These are phyloP conservation scores for Amphipyra berbera DNA, from an alignment of 2,888 invertebrate species.

Conservation along the genomic window DNA sequence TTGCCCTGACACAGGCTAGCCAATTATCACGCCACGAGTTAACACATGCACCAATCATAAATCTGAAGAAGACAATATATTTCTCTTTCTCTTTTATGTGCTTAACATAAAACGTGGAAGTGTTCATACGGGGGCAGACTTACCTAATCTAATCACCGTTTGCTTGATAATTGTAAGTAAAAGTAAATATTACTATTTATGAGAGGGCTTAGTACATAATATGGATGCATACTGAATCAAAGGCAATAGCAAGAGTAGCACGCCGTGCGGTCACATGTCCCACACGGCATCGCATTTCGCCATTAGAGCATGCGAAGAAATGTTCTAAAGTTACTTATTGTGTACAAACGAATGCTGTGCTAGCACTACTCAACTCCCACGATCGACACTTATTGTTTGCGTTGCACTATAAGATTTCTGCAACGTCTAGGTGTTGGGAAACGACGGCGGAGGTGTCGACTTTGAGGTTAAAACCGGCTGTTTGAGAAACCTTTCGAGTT, in stretches of 20 bases:
- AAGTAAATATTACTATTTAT: background rate
- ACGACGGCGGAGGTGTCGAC: constrained; percentile 74
- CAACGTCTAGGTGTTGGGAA: constrained; percentile 84
- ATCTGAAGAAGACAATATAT: background rate
- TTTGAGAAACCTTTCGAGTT: constrained; percentile 84
- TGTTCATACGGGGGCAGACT: background rate
- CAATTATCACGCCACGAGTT: constrained; percentile 61
- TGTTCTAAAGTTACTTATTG: constrained; percentile 78
- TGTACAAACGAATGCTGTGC: constrained; percentile 71
- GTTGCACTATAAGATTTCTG: constrained; percentile 86
- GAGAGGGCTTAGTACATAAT: background rate
- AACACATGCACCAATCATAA: constrained; percentile 50
- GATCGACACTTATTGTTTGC: constrained; percentile 84
- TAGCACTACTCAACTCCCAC: constrained; percentile 81
- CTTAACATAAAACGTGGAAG: too few relatives aligned
- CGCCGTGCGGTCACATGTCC: constrained; percentile 65
- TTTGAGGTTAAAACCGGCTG: constrained; percentile 82
- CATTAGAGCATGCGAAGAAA: constrained; percentile 79
- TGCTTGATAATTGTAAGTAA: background rate
- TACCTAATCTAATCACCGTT: background rate
- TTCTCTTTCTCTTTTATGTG: background rate
- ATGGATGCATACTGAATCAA: constrained; percentile 5
- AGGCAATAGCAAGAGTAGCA: constrained; percentile 29
- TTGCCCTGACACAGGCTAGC: constrained; percentile 63
- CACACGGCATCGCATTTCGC: constrained; percentile 76